Conservation (phyloP, 92 coral and sea anemone species). For the Porites rus region DNA sequence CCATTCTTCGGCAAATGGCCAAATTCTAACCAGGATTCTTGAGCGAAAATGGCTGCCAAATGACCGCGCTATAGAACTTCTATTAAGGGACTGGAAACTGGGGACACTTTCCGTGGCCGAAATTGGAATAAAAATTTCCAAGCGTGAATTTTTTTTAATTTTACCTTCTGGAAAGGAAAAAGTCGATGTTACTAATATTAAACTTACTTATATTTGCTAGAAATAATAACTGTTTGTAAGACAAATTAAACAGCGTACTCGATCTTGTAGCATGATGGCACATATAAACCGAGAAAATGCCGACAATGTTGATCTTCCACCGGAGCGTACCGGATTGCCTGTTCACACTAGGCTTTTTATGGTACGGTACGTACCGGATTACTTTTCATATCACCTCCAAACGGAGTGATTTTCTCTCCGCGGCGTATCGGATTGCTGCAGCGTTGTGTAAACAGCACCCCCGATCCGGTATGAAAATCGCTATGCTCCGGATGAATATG, state of each 20-base stretch:
- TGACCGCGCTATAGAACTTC: neutral
- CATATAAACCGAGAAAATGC: constrained; percentile 10
- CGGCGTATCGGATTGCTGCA: constrained; percentile 48
- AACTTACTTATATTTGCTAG: neutral
- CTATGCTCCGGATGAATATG: constrained; percentile 42
- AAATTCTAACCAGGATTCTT: neutral
- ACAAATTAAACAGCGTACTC: constrained; percentile 13
- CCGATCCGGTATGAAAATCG: constrained; percentile 44
- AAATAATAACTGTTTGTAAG: neutral
- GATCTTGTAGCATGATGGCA: constrained; percentile 9
- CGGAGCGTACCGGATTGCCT: constrained; percentile 41
- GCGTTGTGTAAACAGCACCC: constrained; percentile 39
- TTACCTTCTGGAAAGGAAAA: no score
- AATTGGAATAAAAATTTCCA: constrained; percentile 23
- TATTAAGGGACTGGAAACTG: neutral
- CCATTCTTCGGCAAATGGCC: constrained; percentile 9
- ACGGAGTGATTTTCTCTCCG: constrained; percentile 49
- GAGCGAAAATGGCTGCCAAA: constrained; percentile 12
- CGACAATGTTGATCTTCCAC: constrained; percentile 25
- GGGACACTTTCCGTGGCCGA: constrained; percentile 24
- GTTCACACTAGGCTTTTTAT: constrained; percentile 23
- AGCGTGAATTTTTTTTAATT: neutral
- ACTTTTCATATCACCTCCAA: constrained; percentile 60
- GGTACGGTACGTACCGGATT: constrained; percentile 51
- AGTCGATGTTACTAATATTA: no score